phyloP scores from a whole-genome alignment of 2,797 vertebrate genomes.

The Nasua narica region DNA sequence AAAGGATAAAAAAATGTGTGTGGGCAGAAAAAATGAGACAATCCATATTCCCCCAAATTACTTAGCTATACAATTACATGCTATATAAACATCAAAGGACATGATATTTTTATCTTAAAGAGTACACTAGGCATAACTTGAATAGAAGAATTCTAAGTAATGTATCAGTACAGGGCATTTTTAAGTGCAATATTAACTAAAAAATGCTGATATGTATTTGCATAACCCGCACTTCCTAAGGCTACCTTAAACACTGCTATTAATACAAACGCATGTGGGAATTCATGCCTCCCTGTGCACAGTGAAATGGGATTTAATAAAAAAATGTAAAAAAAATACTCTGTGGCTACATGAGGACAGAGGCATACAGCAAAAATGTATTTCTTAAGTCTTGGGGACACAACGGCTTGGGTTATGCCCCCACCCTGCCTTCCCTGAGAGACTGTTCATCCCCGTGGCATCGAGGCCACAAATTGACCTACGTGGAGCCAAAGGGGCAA shows the following conservation, averaged over 20 bases:
- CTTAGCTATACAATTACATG: neutral
- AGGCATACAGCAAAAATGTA: neutral
- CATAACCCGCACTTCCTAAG: neutral
- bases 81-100: neutral
- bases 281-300: neutral
- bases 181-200: neutral
- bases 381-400: neutral
- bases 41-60: neutral
- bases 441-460: neutral
- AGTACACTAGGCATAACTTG: neutral
- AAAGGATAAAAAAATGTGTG: neutral
- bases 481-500: neutral
- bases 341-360: neutral
- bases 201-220: neutral
- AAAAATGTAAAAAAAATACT: neutral
- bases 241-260: neutral
- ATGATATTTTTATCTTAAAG: constrained; percentile 16
- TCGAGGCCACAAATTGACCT: neutral
- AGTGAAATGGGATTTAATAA: neutral
- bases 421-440: constrained; percentile 8
- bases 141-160: neutral
- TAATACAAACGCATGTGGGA: neutral
- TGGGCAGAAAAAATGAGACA: neutral
- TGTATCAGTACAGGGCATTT: neutral
- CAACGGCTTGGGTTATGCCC: neutral